Evolutionary conservation across 2,888 invertebrate species (phyloP).

Genomic region (Beris morrisii): DNA sequence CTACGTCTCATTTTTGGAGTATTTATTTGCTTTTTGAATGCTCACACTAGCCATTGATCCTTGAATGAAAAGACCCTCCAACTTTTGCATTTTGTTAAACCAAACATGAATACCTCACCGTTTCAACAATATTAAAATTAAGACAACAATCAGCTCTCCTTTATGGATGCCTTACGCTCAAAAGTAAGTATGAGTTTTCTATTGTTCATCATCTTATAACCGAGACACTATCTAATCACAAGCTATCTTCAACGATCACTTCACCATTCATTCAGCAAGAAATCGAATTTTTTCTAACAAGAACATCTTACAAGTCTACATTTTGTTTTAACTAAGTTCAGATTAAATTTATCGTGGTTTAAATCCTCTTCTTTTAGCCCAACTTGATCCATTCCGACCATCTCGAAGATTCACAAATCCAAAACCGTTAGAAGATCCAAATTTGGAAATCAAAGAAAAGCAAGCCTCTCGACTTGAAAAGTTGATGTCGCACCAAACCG

Average conservation of each 20-base stretch:
- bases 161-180: neutral
- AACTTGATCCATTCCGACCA: slow-evolving; percentile 69
- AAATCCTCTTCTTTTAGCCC: slow-evolving; percentile 53
- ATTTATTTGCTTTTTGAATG: too few species aligned
- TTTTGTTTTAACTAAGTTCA: neutral
- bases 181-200: slow-evolving; percentile 24
- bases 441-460: slow-evolving; percentile 63
- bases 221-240: neutral
- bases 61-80: too few species aligned
- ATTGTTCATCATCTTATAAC: slow-evolving; percentile 6
- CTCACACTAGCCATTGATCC: too few species aligned
- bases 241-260: neutral
- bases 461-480: slow-evolving; percentile 65
- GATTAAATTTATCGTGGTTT: neutral
- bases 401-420: slow-evolving; percentile 69
- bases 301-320: too few species aligned
- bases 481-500: slow-evolving; percentile 60
- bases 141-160: too few species aligned
- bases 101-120: too few species aligned
- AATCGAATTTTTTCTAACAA: slow-evolving; percentile 1
- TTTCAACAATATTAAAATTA: too few species aligned
- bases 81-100: too few species aligned
- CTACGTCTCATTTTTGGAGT: too few species aligned
- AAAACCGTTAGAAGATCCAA: slow-evolving; percentile 62
- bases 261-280: neutral